These are phyloP conservation scores for Conus canariensis DNA, from an alignment of 2,888 invertebrate species.

Conservation along the genomic window DNA sequence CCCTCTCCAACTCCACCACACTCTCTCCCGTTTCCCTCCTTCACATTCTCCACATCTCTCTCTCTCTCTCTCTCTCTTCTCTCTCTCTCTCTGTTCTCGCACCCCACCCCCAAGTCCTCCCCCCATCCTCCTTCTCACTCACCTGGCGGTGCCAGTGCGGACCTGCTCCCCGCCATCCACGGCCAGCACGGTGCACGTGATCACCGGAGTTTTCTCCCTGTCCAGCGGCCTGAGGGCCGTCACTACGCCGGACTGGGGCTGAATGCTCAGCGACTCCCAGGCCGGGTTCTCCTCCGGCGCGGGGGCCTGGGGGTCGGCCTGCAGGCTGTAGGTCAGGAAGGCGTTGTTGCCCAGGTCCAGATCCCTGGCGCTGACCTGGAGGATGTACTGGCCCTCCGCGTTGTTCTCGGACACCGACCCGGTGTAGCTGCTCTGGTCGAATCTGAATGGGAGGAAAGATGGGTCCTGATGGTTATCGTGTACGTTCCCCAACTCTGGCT, in stretches of 20 bases:
- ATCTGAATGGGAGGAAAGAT: constrained; percentile 11
- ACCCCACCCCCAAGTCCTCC: background rate
- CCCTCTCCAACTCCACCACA: background rate
- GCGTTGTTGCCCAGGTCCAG: constrained; percentile 51
- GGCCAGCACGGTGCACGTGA: constrained; percentile 58
- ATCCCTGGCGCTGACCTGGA: constrained; percentile 59
- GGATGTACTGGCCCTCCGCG: constrained; percentile 53
- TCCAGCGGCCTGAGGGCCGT: constrained; percentile 58
- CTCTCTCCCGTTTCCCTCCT: no score
- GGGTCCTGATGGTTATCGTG: no score
- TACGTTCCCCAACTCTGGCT: no score
- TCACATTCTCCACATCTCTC: background rate
- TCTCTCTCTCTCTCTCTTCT: background rate
- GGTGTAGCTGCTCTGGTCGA: constrained; percentile 49
- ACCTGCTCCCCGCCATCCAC: constrained; percentile 56
- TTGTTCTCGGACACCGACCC: constrained; percentile 61
- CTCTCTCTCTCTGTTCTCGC: no score
- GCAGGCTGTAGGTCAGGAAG: constrained; percentile 44
- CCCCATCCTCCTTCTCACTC: background rate
- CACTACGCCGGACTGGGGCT: constrained; percentile 61
- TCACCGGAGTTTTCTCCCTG: constrained; percentile 56
- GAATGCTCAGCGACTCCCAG: constrained; percentile 49
- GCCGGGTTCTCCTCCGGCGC: constrained; percentile 40
- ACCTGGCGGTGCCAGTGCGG: constrained; percentile 57
- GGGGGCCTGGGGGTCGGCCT: background rate